Base-by-base conservation (phyloP, 2,113 vertebrate species). In the Rhadina sibilatrix region DNA sequence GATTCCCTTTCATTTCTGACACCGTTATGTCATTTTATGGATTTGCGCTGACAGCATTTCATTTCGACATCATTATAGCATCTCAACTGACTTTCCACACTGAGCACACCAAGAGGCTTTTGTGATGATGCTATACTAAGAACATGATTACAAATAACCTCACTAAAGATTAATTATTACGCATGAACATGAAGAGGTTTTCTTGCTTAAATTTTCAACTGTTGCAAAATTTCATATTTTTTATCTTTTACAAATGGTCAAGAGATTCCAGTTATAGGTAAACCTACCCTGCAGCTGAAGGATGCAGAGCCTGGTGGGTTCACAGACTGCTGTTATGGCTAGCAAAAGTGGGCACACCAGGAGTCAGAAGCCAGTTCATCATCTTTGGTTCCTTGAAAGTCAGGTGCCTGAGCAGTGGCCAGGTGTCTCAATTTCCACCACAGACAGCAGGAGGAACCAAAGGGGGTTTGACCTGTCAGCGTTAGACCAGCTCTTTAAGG, bases 1-100 rank as follows among this genome's bases (percentile, higher is more conserved):
- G 68, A 97, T 96, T 97, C 95, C 89, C 95, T 98, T 97, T 98
- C 94, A 97, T 96, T 98, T 90, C 90, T 98, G 97, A 98, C 98
- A 98, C 92, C 27, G 30, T 96, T 97, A 97, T 96, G 95, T 95
- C 97, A 95, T 82, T 97, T 97, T 91, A 75, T 83, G 94, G 96
- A 97, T 94, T 92, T 91, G 79, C 23, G 1, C 95, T 98, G 97
- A 98, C 98, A 98, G 97, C 95, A 87, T 96, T 98, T 98, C 96
- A 97, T 98, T 97, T 97, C 2, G 68, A 95, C 94, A 97, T 97
- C 94, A 94, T 97, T 97, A 96, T 74, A 97, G 90, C 95, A 94
- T 94, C 95, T 97, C 92, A 96, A 44, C 95, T 95, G 96, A 94
- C 94, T 98, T 96, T 90, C 59, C 22, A 87, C 82, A 66, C 53